Conservation (phyloP, 2,888 invertebrate genomes). For the Conistra vaccinii region DNA sequence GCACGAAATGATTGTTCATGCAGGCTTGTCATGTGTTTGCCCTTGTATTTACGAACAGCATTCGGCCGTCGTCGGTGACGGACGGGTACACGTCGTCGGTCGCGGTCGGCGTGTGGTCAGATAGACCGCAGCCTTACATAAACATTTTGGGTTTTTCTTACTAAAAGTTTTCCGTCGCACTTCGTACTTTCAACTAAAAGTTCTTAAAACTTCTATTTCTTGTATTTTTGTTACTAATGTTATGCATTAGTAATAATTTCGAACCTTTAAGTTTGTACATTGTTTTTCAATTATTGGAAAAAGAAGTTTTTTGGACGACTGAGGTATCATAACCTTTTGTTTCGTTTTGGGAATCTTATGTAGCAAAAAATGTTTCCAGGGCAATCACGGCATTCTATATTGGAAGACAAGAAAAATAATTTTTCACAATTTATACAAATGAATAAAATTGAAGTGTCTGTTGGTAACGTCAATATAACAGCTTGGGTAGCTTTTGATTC, state of each 20-base stretch:
- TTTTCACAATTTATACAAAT: no score
- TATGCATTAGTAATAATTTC: not conserved
- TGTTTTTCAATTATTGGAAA: not conserved
- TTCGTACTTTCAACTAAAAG: not conserved
- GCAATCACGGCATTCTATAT: not conserved
- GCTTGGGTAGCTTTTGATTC: no score
- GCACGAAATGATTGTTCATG: no score
- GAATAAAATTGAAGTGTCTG: no score
- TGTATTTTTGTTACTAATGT: not conserved
- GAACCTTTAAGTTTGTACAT: not conserved
- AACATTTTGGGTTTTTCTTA: not conserved
- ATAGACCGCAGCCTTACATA: no score
- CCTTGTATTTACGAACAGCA: no score
- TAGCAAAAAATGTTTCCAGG: not conserved
- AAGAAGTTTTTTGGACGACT: not conserved
- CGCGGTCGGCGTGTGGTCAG: no score
- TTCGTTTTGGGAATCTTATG: not conserved
- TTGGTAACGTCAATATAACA: no score
- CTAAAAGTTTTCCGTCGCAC: conserved; percentile 23
- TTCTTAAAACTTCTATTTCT: not conserved
- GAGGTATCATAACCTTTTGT: not conserved
- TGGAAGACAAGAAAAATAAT: no score
- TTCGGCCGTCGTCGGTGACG: no score
- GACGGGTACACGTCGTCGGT: no score
- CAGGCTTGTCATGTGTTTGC: no score